Evolutionary conservation across 2,113 vertebrate genomes (phyloP), one percentile per base, ranked within the genome.

Genomic region (Mesitornis unicolor): DNA sequence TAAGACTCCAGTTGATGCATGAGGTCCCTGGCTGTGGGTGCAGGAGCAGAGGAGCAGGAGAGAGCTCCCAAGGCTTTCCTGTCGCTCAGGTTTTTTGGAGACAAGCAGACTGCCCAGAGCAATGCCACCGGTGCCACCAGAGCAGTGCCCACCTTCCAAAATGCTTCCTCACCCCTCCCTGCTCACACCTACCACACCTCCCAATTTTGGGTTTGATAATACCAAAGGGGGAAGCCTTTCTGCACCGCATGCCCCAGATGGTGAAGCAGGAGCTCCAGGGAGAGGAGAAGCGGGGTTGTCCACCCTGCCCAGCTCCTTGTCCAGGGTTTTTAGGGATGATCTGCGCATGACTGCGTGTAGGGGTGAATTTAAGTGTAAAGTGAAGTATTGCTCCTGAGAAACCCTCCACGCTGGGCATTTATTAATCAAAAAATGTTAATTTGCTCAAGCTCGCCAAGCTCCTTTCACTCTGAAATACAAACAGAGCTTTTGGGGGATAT

Each of bases 291-390:
- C 60, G 14, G 5, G 4, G 5, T 51, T 50, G 29, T 35, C 36
- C n/a, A 38, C 2, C 7, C 18, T 35, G 22, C 3, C 35, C n/a
- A 53, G 11, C 21, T 69, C 40, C 25, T 15, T 33, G 3, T 9
- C 40, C 35, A 24, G 38, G 38, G n/a, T 40, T 59, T n/a, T 82
- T 69, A 83, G 78, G 84, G 45, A 21, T 1, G 7, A 43, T 43
- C 31, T 64, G 38, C 40, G 10, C 8, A 10, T 19, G 53, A 42
- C 0, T 36, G 3, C 17, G 45, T 12, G 3, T 6, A 3, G 31
- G 20, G 24, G 8, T 25, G 33, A 86, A 81, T 67, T 68, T 67
- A 26, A 63, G 19, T 3, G 2, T 35, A 45, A 79, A 51, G 15
- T 0, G 0, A 73, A 68, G 9, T 18, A 16, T 35, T 57, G 28